A percentile compares a stretch with the other conserved stretches of the same genome.
Conservation (phyloP, 2,113 vertebrate species). For the Poecilia latipinna region DNA sequence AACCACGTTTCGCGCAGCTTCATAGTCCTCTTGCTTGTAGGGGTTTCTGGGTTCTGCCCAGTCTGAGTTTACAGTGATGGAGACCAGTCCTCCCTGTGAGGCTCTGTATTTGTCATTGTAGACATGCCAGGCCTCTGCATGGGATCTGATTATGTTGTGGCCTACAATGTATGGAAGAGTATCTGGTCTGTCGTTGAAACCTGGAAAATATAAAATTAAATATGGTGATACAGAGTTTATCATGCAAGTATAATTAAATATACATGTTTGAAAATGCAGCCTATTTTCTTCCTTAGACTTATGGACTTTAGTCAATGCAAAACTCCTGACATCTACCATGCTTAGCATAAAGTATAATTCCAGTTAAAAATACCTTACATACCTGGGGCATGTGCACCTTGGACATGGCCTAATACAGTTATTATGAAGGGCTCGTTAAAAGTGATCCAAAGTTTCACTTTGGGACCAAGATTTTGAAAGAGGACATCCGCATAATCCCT, state of each 20-base stretch:
- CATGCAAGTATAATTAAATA: not conserved
- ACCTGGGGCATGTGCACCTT: constrained; percentile 90
- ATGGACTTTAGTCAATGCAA: too few relatives aligned
- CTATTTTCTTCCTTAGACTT: not conserved
- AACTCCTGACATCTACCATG: not conserved
- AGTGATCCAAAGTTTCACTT: constrained; percentile 97
- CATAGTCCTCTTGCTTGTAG: constrained; percentile 87
- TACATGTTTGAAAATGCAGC: not conserved
- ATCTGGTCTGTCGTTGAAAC: constrained; percentile 84
- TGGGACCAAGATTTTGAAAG: constrained; percentile 88
- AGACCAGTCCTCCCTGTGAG: constrained; percentile 86
- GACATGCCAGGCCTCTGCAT: constrained; percentile 93
- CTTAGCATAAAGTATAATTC: not conserved
- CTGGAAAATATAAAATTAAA: constrained; percentile 70
- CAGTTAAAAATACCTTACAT: constrained; percentile 15
- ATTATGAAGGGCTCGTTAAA: constrained; percentile 91
- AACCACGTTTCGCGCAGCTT: constrained; percentile 83
- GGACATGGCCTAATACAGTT: constrained; percentile 85
- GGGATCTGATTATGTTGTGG: constrained; percentile 92
- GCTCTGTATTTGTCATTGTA: constrained; percentile 88
- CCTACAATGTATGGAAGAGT: constrained; percentile 87
- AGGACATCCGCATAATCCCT: constrained; percentile 90
- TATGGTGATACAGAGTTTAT: not conserved
- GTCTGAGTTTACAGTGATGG: constrained; percentile 91
- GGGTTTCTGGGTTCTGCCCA: constrained; percentile 95